Percentiles rank a stretch among this genome's conserved stretches.
Conservation (phyloP, 2,888 invertebrate genomes). For the Agrochola lota region DNA sequence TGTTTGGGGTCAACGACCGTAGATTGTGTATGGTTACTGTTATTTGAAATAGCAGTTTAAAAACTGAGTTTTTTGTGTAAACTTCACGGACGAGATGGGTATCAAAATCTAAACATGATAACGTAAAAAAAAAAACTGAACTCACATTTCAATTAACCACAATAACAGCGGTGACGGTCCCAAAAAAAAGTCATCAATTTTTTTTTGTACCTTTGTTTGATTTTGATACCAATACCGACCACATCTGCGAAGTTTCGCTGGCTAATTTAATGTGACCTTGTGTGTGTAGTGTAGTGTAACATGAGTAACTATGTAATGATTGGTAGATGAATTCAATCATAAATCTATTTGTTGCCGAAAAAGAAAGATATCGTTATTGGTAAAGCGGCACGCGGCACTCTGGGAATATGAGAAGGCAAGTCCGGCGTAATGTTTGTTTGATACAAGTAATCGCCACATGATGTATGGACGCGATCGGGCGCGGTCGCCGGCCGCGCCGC, state of each 20-base stretch:
- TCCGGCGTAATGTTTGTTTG: conserved; percentile 88
- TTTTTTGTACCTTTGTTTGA: not conserved
- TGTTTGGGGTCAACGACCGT: not conserved
- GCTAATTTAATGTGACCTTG: not conserved
- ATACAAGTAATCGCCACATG: conserved; percentile 89
- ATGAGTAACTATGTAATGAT: conserved; percentile 23
- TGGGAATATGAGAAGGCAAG: conserved; percentile 81
- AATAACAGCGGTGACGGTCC: not conserved
- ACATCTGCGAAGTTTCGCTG: not conserved
- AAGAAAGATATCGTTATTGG: conserved; percentile 82
- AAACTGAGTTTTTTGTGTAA: not conserved
- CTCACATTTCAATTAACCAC: not conserved
- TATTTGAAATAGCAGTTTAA: not conserved
- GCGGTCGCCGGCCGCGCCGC: conserved; percentile 65
- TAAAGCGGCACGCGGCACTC: conserved; percentile 77
- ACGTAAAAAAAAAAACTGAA: not conserved
- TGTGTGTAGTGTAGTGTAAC: conserved; percentile 6
- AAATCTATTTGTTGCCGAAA: conserved; percentile 80
- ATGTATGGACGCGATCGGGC: conserved; percentile 82
- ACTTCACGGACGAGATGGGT: not conserved
- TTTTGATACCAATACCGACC: not conserved
- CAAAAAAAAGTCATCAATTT: not conserved
- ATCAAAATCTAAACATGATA: not conserved
- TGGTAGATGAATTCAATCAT: conserved; percentile 75
- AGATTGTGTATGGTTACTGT: not conserved